Evolutionary conservation across 2,888 invertebrate genomes (phyloP).

Genomic region (Lasiommata megera): DNA sequence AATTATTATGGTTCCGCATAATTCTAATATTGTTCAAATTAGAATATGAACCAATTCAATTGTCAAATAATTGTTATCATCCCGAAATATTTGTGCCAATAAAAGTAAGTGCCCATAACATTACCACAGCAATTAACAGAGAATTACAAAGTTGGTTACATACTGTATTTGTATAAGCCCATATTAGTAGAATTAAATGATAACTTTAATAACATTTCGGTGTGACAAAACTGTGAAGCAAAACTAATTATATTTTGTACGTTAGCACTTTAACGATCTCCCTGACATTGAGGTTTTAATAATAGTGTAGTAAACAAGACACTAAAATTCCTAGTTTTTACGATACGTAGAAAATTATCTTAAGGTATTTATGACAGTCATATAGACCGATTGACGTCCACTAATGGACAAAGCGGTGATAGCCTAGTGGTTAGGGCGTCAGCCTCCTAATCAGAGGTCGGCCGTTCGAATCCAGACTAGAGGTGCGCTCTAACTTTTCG

Average conservation of each 20-base stretch:
- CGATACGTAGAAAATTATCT: too few relatives aligned
- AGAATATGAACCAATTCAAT: conserved; percentile 54
- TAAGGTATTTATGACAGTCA: too few relatives aligned
- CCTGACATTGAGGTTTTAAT: neutral
- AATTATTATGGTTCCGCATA: conserved; percentile 23
- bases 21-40: conserved; percentile 43
- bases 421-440: too few relatives aligned
- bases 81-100: conserved; percentile 48
- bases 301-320: too few relatives aligned
- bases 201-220: conserved; percentile 35
- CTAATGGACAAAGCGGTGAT: too few relatives aligned
- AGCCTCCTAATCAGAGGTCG: too few relatives aligned
- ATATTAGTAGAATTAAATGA: conserved; percentile 38
- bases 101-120: conserved; percentile 48
- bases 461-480: too few relatives aligned
- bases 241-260: conserved; percentile 1
- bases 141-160: conserved; percentile 48
- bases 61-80: conserved; percentile 39
- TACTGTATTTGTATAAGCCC: conserved; percentile 40
- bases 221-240: conserved; percentile 21
- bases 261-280: neutral
- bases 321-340: too few relatives aligned
- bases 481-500: too few relatives aligned
- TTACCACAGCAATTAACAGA: conserved; percentile 49
- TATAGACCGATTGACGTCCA: too few relatives aligned